Evolutionary conservation across 1,140 invertebrate species (phyloP).

Genomic region (Drosophila ficusphila): DNA sequence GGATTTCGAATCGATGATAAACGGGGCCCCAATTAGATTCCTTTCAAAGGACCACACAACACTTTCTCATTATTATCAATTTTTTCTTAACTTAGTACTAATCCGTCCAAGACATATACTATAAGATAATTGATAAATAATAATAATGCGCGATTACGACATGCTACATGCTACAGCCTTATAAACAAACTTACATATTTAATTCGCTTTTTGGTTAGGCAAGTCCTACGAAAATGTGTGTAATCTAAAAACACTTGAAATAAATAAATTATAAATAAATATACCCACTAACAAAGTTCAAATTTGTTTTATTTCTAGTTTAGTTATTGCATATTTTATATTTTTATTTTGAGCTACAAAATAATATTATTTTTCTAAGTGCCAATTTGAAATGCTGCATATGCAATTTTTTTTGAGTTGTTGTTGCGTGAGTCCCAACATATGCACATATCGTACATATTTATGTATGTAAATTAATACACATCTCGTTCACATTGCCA

Average conservation of each 20-base stretch:
- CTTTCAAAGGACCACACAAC: not conserved
- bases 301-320: not conserved
- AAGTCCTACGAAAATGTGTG: conserved; percentile 3
- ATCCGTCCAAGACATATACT: conserved; percentile 52
- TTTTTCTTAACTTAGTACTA: conserved; percentile 53
- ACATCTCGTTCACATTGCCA: no score
- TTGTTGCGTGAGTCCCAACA: not conserved
- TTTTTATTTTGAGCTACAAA: not conserved
- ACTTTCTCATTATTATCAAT: conserved; percentile 20
- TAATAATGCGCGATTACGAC: conserved; percentile 17
- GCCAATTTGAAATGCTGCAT: not conserved
- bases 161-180: conserved; percentile 2
- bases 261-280: conserved; percentile 43
- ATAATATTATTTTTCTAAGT: not conserved
- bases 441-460: not conserved
- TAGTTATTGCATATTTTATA: not conserved
- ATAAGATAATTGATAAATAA: conserved; percentile 25
- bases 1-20: conserved; percentile 3
- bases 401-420: not conserved
- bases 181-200: conserved; percentile 15
- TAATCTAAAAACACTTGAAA: conserved; percentile 22
- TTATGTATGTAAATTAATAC: not conserved
- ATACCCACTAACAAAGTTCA: conserved; percentile 38
- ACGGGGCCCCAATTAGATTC: conserved; percentile 11
- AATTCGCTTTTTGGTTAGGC: conserved; percentile 14